Conservation (phyloP, 2,888 invertebrate species). For the Drosophila cyrtoloma region DNA sequence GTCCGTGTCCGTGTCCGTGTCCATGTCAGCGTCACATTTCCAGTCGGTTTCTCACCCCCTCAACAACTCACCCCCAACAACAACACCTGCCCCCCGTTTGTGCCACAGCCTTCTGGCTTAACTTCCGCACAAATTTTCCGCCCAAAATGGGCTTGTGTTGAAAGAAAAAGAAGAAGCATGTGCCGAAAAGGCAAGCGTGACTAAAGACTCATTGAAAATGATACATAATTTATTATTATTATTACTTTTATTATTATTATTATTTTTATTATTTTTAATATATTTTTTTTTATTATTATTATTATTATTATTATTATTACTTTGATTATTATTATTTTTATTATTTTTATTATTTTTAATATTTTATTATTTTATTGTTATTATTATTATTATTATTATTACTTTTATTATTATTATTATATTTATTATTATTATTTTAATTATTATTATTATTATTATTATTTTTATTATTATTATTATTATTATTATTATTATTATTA, state of each 20-base stretch:
- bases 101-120: background rate
- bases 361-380: too few species aligned
- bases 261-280: too few species aligned
- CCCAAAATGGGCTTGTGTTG: conserved; percentile 27
- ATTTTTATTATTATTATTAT: too few species aligned
- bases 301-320: background rate
- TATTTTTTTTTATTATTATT: too few species aligned
- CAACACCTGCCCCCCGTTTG: background rate
- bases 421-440: too few species aligned
- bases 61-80: background rate
- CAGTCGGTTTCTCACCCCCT: background rate
- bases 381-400: too few species aligned
- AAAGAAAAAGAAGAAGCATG: background rate
- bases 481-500: too few species aligned
- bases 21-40: conserved; percentile 28
- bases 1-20: conserved; percentile 17
- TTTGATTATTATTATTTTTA: too few species aligned
- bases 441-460: too few species aligned
- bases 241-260: too few species aligned
- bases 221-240: background rate
- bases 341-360: too few species aligned
- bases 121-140: conserved; percentile 33
- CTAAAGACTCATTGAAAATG: background rate
- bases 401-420: too few species aligned
- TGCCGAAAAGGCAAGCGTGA: background rate